Percentiles rank a stretch among this genome's conserved stretches.
Conservation (phyloP, 2,113 vertebrate genomes). For the Trochalopteron elliotii region DNA sequence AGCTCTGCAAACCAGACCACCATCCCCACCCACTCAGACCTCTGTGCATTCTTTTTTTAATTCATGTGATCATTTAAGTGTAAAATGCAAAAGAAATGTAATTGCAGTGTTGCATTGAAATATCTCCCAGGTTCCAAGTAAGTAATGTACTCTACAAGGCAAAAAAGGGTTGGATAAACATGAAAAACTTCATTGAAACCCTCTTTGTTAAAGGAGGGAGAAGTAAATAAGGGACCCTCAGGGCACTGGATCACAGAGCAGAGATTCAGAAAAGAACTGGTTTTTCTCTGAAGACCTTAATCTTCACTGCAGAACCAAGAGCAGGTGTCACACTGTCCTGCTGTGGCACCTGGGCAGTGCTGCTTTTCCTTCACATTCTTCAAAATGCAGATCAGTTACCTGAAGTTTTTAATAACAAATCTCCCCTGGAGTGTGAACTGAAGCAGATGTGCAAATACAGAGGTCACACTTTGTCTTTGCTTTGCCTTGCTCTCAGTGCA, state of each 20-base stretch:
- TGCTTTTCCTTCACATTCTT: slow-evolving; percentile 18
- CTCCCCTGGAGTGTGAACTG: slow-evolving; percentile 35
- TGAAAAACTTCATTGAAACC: neutral
- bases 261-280: neutral
- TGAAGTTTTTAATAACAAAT: slow-evolving; percentile 54
- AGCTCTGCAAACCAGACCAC: neutral
- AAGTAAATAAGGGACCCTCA: neutral
- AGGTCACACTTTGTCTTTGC: slow-evolving; percentile 9
- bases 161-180: neutral
- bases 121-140: neutral
- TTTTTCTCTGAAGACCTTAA: neutral
- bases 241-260: neutral
- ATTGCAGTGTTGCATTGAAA: neutral
- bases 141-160: neutral
- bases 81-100: neutral
- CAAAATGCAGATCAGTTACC: neutral
- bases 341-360: neutral
- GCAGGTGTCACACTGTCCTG: neutral
- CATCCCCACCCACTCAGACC: neutral
- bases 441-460: slow-evolving; percentile 39
- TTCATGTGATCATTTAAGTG: neutral
- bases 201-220: neutral
- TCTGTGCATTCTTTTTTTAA: neutral
- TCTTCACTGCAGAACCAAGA: neutral
- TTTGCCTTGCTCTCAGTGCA: neutral